A percentile compares a stretch with the other conserved stretches of the same genome.
Evolutionary conservation across 2,888 invertebrate species (phyloP).

Genomic region (Lithodes maja): DNA sequence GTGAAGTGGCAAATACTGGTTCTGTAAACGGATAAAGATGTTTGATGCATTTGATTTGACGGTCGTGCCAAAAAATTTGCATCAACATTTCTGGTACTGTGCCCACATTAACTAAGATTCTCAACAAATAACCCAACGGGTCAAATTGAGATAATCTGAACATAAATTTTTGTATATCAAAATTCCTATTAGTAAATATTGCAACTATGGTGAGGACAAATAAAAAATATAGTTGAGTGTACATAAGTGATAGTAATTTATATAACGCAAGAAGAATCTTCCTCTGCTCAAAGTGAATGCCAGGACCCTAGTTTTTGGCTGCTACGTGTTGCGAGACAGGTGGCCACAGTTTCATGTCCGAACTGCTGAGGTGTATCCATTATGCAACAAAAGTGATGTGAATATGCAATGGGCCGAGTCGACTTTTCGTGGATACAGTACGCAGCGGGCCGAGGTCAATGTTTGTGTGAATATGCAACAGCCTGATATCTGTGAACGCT

Average conservation of each 20-base stretch:
- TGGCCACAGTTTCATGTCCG: conserved; percentile 36
- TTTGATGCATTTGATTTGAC: background rate
- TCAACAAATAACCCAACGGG: background rate
- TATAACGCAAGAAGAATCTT: conserved; percentile 53
- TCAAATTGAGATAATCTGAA: conserved; percentile 5
- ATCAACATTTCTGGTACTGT: conserved; percentile 2
- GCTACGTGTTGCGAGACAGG: conserved; percentile 31
- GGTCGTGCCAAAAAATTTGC: background rate
- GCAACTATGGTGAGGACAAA: background rate
- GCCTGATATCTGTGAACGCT: conserved; percentile 30
- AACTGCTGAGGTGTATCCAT: background rate
- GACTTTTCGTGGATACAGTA: no score
- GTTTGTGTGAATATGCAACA: no score
- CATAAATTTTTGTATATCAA: conserved; percentile 3
- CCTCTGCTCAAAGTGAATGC: conserved; percentile 66
- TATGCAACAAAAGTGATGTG: conserved; percentile 6
- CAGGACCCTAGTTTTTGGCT: conserved; percentile 41
- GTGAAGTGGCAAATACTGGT: background rate
- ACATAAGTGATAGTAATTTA: conserved; percentile 40
- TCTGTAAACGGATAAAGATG: background rate
- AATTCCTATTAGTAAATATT: conserved; percentile 15
- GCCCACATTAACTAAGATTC: background rate
- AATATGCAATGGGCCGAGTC: conserved; percentile 9
- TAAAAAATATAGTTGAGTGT: conserved; percentile 15
- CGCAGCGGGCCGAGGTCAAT: no score